Evolutionary conservation across 2,888 invertebrate genomes (phyloP), one percentile per base, ranked within the genome.

Genomic region (Lasioglossum figueresi): DNA sequence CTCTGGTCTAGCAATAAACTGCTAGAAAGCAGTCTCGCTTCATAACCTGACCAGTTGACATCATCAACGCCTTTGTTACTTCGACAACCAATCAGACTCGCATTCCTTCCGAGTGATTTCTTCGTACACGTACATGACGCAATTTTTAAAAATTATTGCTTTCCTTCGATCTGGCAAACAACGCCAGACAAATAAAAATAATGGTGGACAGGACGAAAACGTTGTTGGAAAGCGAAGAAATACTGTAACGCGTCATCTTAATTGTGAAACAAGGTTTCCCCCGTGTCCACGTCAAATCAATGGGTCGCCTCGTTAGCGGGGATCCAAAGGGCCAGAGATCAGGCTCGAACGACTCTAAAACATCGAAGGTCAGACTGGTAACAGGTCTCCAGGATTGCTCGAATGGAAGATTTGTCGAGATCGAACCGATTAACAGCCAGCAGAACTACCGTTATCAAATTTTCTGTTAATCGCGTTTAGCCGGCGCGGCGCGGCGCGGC

Each of bases 391-490:
- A 70, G n/a, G n/a, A 12, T 4, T 34, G 23, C 12, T 70, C 40
- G n/a, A 40, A 70, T 23, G 40, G 10, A 40, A 40, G 70, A 71
- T 71, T 71, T 43, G n/a, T 71, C 43, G 37, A 43, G 71, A 71
- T 45, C 27, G 43, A 45, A 43, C 27, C 71, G 71, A 45, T 37
- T 70, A 70, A 70, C 70, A 70, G 70, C 70, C 40, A 10, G 40
- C 37, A 14, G 31, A 76, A 76, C n/a, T 40, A 70, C 70, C 70
- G 70, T 70, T 70, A 70, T 56, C 75, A n/a, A 56, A 70, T 40
- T 40, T 70, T 70, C 70, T 70, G 37, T 70, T 78, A 31, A 40
- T 68, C 14, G 76, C 43, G 31, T 56, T 37, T 63, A 31, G 43
- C 37, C 31, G 19, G 45, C 45, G 45, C 45, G 45, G 68, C 45